phyloP scores from a whole-genome alignment of 2,797 vertebrate genomes.

The Gymnocypris eckloni region DNA sequence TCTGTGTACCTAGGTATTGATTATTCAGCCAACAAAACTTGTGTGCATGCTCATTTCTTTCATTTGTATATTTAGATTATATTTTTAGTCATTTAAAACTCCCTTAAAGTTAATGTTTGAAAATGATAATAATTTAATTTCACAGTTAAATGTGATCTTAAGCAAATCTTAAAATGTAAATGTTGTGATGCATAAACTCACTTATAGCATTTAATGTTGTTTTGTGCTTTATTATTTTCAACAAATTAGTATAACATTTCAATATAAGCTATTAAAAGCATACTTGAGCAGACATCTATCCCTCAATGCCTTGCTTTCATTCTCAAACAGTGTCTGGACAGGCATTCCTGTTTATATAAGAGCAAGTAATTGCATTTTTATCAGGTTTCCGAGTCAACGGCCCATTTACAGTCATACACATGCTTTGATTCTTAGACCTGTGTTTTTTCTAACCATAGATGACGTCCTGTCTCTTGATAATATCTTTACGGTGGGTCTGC shows the following conservation, averaged over 20 bases:
- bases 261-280: not conserved
- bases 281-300: not conserved
- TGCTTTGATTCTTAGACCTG: not conserved
- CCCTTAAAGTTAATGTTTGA: not conserved
- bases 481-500: conserved; percentile 88
- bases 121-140: not conserved
- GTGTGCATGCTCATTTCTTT: not conserved
- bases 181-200: not conserved
- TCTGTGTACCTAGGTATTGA: not conserved
- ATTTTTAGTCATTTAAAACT: not conserved
- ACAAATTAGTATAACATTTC: not conserved
- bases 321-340: not conserved
- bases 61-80: not conserved
- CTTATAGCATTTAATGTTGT: not conserved
- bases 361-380: not conserved
- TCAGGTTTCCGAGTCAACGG: not conserved
- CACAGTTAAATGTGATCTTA: not conserved
- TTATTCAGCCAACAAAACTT: not conserved
- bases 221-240: not conserved
- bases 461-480: conserved; percentile 94
- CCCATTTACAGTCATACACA: conserved; percentile 12
- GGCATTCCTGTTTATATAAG: not conserved
- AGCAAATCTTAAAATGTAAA: not conserved
- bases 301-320: not conserved
- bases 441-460: conserved; percentile 83